Evolutionary conservation across 1,140 invertebrate genomes (phyloP).

Genomic region (Drosophila ironensis): DNA sequence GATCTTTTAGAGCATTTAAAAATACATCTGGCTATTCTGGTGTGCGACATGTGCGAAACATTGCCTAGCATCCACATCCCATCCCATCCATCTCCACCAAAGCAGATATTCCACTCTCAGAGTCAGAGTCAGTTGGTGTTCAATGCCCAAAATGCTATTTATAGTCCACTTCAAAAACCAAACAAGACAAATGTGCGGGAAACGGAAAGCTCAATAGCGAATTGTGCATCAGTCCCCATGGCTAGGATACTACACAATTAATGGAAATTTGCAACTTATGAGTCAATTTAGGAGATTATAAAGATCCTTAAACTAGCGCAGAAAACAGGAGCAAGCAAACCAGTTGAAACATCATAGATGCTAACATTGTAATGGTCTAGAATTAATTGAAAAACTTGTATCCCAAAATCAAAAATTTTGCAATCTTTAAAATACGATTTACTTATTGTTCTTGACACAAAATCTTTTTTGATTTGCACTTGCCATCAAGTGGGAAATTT

Average conservation of each 20-base stretch:
- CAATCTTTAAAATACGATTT: background rate
- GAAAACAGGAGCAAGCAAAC: no score
- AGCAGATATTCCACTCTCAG: conserved; percentile 12
- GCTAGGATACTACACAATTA: background rate
- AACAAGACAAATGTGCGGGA: conserved; percentile 11
- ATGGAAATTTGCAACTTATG: background rate
- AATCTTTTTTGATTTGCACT: background rate
- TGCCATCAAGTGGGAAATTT: background rate
- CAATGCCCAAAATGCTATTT: conserved; percentile 43
- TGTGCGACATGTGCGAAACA: conserved; percentile 55
- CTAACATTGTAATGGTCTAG: no score
- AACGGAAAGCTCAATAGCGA: conserved; percentile 15
- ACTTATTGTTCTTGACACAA: conserved; percentile 3
- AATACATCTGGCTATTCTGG: conserved; percentile 59
- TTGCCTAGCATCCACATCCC: conserved; percentile 5
- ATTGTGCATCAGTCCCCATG: conserved; percentile 11
- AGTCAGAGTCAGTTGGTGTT: conserved; percentile 47
- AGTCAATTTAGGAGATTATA: background rate
- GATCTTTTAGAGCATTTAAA: conserved; percentile 69
- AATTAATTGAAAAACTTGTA: no score
- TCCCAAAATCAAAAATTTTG: no score
- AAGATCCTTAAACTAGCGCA: no score
- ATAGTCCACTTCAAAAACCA: conserved; percentile 22
- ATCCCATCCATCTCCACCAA: conserved; percentile 31
- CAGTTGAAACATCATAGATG: no score